Base-by-base conservation (phyloP, 2,888 invertebrate species). In the Cremastinae sp. region DNA sequence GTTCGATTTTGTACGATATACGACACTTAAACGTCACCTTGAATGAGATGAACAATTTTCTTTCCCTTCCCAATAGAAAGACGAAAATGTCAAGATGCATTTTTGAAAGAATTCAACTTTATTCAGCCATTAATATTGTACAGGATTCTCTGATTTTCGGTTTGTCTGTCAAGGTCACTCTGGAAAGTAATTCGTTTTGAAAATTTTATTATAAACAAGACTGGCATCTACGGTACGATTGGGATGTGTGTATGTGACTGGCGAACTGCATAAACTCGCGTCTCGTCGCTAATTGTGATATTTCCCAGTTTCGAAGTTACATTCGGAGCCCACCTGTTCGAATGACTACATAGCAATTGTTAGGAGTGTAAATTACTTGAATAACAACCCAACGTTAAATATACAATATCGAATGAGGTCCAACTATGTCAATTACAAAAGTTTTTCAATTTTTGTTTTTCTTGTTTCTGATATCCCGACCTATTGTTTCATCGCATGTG, bases 331-430 rank as follows among this genome's bases (percentile, higher is more conserved):
- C 68, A 74, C 47, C 43, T 62, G 68, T 58, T 70, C 39, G 2
- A 28, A 28, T 5, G 61, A 59, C 61, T 45, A 55, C 41, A 47
- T 45, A 56, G 65, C 28, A 28, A 28, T 28, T 28, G 28, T 66
- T 71, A 64, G 68, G 62, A 51, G 56, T 75, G 69, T 70, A 66
- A 75, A 70, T 64, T 70, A 75, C 53, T 77, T 77, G 65, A 64
- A 68, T 65, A 76, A 79, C 71, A 64, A 76, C 64, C 71, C 71
- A 79, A 76, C 74, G 59, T 74, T 72, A 79, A 74, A 76, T 76
- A 79, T 74, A 74, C 56, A 74, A 71, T 68, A 78, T 77, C 74
- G 68, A 71, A 62, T 77, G 62, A 49, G 69, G 68, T 72, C 59
- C 66, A 77, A 76, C 75, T 74, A 72, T 49, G 65, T 77, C 69